Evolutionary conservation across 2,113 vertebrate genomes (phyloP), one percentile per base, ranked within the genome.

Genomic region (Hypocryptadius cinnamomeus): DNA sequence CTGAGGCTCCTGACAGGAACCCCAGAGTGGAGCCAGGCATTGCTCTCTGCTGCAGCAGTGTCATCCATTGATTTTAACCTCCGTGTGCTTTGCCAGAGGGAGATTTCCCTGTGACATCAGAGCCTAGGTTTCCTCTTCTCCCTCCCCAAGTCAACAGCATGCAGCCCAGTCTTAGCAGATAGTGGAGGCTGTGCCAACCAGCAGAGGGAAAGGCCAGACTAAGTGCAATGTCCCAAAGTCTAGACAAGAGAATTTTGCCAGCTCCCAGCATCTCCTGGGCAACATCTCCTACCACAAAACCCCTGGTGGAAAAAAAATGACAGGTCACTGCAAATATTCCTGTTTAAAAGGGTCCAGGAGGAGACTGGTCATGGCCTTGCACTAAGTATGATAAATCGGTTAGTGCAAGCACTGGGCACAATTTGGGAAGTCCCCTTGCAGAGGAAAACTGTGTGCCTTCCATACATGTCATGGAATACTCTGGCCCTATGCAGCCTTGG

Each of bases 71-170:
- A 79, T 79, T 90, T 92, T 22, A 71, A 56, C 12, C 31, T 77
- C 39, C 0, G 0, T 0, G 0, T 66, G n/a, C 35, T 80, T 83
- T 93, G 40, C 76, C 78, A 71, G 57, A 76, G n/a, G 20, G 56
- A 82, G 51, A 66, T 74, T 73, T 83, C 50, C 68, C 51, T 2
- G 3, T 78, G 47, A 73, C 74, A 68, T 73, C 51, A 51, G 27
- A 65, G 42, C 48, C 85, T 44, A 31, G 39, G 25, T 85, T 94
- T 81, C 60, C 18, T 68, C 51, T 79, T 28, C 61, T 81, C 65
- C 73, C 10, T 81, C 50, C 48, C 61, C 2, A 2, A 79, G 82
- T 70, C 59, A 76, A 31, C 1, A 0, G 37, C 66, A 72, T 1
- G 0, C 57, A 89, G 53, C 23, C 63, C 54, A 65, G 35, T 15